phyloP scores from a whole-genome alignment of 2,888 invertebrate species.

The Matsumyia berberina region DNA sequence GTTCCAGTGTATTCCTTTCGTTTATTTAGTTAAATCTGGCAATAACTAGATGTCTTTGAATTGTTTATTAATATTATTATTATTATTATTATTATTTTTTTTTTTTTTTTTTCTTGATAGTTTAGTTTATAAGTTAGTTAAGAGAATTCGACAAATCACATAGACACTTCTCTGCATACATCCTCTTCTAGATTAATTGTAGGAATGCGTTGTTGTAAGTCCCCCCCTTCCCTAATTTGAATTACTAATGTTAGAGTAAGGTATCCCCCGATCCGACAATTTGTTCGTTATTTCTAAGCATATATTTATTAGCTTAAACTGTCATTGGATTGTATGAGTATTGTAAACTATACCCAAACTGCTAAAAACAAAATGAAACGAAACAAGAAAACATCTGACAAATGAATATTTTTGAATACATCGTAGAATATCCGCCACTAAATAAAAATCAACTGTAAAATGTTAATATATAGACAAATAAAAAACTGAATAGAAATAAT shows the following conservation, averaged over 20 bases:
- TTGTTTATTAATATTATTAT: conserved; percentile 30
- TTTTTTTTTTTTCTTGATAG: conserved; percentile 34
- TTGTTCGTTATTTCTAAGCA: conserved; percentile 35
- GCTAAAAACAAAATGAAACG: conserved; percentile 34
- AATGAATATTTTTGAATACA: conserved; percentile 73
- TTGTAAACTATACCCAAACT: conserved; percentile 38
- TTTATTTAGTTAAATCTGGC: conserved; percentile 27
- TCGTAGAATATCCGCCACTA: conserved; percentile 58
- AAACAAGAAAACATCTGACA: conserved; percentile 40
- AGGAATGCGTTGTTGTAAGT: conserved; percentile 34
- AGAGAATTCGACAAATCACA: conserved; percentile 56
- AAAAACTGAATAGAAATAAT: conserved; percentile 68
- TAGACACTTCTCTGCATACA: conserved; percentile 20
- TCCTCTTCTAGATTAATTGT: conserved; percentile 26
- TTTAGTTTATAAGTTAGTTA: conserved; percentile 67
- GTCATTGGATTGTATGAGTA: conserved; percentile 33
- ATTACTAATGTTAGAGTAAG: conserved; percentile 40
- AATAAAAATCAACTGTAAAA: conserved; percentile 37
- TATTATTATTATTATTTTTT: too few relatives aligned
- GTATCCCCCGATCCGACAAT: conserved; percentile 4
- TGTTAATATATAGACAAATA: conserved; percentile 69
- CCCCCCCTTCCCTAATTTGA: conserved; percentile 24
- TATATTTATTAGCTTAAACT: conserved; percentile 32
- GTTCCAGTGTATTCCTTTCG: background rate
- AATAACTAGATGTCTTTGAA: conserved; percentile 42